Base-by-base conservation (phyloP, 2,797 vertebrate genomes). In the Poecile montanus region DNA sequence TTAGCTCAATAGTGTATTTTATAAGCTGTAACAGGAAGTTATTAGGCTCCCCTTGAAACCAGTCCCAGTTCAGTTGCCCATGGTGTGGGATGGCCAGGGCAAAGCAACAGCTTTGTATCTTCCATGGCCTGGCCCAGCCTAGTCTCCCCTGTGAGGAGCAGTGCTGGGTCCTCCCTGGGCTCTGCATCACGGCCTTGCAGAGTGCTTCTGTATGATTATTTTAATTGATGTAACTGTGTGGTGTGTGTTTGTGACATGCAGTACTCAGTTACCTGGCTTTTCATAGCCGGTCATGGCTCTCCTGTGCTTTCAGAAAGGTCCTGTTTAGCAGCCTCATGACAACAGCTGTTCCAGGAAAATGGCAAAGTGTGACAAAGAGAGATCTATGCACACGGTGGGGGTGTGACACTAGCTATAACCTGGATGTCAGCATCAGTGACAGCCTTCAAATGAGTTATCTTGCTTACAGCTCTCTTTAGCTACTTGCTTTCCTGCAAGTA, bases 101-200 rank as follows among this genome's bases (percentile, higher is more conserved):
- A 16, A 9, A 14, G 21, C 0, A 1, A 8, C 4, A 17, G 1
- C 7, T 29, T 2, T 1, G 16, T 3, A 3, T 56, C 32, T 42
- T 42, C 18, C 18, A 3, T 20, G 18, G 26, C 27, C 71, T 29
- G 22, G 48, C 27, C n/a, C 63, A 54, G 34, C 19, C 30, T 34
- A 48, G n/a, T 21, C 9, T 5, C 13, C 2, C 0, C 19, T 42
- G 30, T 48, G 57, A 50, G 66, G 44, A 48, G 50, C 57, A 27
- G 30, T 36, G 17, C 58, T 57, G 50, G 25, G 14, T 56, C 8
- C 36, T 56, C 30, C 36, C 30, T 50, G 38, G 11, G 38, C 38
- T 40, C 36, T 48, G 26, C 42, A 25, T 22, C 57, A 4, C 3
- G 34, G 19, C 62, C 38, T 48, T 70, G 30, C 44, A 12, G 34